These are phyloP conservation scores for Chrysomela aeneicollis DNA, from an alignment of 2,888 invertebrate species.

Conservation along the genomic window DNA sequence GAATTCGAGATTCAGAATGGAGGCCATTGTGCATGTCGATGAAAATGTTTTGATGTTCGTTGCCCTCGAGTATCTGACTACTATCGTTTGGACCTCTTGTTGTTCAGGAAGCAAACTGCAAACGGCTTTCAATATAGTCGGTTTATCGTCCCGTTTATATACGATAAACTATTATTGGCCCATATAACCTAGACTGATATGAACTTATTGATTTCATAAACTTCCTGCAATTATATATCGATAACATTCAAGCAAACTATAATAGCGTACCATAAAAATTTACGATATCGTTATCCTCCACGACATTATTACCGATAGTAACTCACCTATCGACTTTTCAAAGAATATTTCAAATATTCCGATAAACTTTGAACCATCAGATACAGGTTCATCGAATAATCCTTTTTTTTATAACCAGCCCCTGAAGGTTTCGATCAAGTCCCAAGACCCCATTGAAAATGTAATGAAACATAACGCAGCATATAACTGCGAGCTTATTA, in stretches of 20 bases:
- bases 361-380: too few relatives aligned
- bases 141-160: constrained; percentile 1
- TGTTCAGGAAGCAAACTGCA: background rate
- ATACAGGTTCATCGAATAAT: too few relatives aligned
- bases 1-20: constrained; percentile 7
- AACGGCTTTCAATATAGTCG: background rate
- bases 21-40: background rate
- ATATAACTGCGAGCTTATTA: constrained; percentile 12
- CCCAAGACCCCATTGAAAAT: constrained; percentile 13
- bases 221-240: constrained; percentile 12
- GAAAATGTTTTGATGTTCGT: constrained; percentile 20
- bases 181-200: constrained; percentile 12
- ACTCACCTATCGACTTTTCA: too few relatives aligned
- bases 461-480: background rate
- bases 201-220: constrained; percentile 14
- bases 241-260: constrained; percentile 5
- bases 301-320: constrained; percentile 8
- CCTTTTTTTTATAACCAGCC: too few relatives aligned
- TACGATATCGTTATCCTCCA: constrained; percentile 12
- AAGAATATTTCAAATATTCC: too few relatives aligned
- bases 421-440: too few relatives aligned
- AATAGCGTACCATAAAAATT: constrained; percentile 12
- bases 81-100: background rate
- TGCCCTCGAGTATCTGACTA: background rate
- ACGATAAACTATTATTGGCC: constrained; percentile 13